Conservation (phyloP, 2,797 vertebrate species). For the Chanos chanos region DNA sequence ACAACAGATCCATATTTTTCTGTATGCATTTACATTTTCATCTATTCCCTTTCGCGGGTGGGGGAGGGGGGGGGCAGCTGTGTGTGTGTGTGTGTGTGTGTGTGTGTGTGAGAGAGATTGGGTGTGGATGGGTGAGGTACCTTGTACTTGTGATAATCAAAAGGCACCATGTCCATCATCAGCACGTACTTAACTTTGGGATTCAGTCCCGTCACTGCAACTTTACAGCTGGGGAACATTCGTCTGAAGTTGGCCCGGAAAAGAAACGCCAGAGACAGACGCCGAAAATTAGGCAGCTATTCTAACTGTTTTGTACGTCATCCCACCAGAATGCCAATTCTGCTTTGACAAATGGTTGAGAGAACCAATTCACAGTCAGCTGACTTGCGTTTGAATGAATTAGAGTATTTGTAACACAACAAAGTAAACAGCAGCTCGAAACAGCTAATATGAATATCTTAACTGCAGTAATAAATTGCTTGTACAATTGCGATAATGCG, state of each 20-base stretch:
- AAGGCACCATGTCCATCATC: conserved; percentile 57
- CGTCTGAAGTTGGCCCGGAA: conserved; percentile 32
- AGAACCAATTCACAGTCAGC: no score
- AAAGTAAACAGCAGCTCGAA: no score
- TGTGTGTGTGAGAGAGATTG: conserved; percentile 7
- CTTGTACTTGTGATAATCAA: conserved; percentile 53
- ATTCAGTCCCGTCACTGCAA: conserved; percentile 51
- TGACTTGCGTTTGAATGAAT: no score
- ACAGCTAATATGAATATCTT: no score
- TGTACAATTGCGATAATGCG: no score
- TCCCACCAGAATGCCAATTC: no score
- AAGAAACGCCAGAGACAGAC: not conserved
- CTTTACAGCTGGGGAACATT: conserved; percentile 52
- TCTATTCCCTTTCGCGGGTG: not conserved
- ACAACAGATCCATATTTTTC: not conserved
- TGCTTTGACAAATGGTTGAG: no score
- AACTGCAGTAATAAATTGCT: no score
- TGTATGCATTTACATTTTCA: not conserved
- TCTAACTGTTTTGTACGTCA: no score
- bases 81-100: not conserved
- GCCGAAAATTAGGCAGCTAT: conserved; percentile 6
- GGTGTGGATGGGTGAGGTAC: conserved; percentile 33
- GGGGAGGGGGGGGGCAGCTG: not conserved
- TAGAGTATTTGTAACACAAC: no score
- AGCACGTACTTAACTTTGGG: conserved; percentile 49